A percentile compares a stretch with the other conserved stretches of the same genome.
Conservation (phyloP, 2,797 vertebrate species). For the Kryptopterus vitreolus region DNA sequence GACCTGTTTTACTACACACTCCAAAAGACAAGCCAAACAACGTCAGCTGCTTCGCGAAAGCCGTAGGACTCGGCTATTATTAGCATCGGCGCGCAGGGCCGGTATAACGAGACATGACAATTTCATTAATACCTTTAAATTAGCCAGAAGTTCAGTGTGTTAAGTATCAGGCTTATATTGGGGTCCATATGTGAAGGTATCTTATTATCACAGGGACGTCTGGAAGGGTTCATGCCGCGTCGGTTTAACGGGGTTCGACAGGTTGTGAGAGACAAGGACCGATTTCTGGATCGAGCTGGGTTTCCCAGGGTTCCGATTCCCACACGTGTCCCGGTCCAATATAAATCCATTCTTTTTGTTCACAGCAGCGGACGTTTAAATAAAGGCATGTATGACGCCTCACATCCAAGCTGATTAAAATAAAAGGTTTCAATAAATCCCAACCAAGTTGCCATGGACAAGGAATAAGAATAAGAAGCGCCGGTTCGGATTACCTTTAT, state of each 20-base stretch:
- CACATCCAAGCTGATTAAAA: too few species aligned
- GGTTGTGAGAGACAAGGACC: not conserved
- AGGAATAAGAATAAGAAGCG: too few species aligned
- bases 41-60: conserved; percentile 20
- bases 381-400: too few species aligned
- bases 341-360: too few species aligned
- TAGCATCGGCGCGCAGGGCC: not conserved
- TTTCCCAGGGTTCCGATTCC: too few species aligned
- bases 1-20: conserved; percentile 42
- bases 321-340: too few species aligned
- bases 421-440: too few species aligned
- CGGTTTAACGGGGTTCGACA: not conserved
- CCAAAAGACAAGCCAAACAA: conserved; percentile 37
- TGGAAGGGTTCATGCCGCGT: too few species aligned
- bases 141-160: conserved; percentile 21
- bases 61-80: not conserved
- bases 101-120: not conserved
- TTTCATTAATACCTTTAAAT: conserved; percentile 33
- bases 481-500: too few species aligned
- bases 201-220: not conserved
- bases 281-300: not conserved
- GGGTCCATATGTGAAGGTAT: conserved; percentile 5
- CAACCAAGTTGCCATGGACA: too few species aligned
- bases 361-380: too few species aligned
- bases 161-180: not conserved